Evolutionary conservation across 2,113 vertebrate species (phyloP), one percentile per base, ranked within the genome.

Genomic region (Nycticebus coucang): DNA sequence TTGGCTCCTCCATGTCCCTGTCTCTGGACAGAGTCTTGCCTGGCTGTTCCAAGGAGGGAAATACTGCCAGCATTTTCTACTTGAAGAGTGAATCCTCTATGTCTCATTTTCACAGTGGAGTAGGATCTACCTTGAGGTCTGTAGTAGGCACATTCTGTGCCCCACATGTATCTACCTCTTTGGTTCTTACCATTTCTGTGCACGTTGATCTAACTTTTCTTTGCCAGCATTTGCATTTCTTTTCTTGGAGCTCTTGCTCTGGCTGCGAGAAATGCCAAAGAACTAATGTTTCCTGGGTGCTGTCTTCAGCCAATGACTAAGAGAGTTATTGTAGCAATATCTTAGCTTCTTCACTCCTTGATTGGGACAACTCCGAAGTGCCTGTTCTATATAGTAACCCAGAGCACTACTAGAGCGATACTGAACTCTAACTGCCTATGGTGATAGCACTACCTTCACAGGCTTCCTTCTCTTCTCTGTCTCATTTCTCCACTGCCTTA

Each of bases 181-280:
- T 68, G 82, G 53, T 17, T 89, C 7, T 78, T 78, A 15, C 50
- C 74, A 71, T 87, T 71, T 93, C 21, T 91, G 10, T 68, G 64
- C 62, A 35, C 28, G 5, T 60, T 86, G 74, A 30, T 33, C 60
- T 80, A 77, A 74, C 72, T 89, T 91, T 94, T 93, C 64, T 85
- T 87, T 64, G 53, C 37, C 28, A 50, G n/a, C 50, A 93, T 64
- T 41, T 96, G 74, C n/a, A 35, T 95, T 95, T 88, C 90, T 87
- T 87, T 55, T 78, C 84, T 33, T 12, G 24, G 45, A 41, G 22
- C 22, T 89, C 68, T 35, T 9, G 45, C 26, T 82, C 14, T 71
- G 8, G 71, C 72, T 95, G 91, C 26, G 35, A 45, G 82, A 94
- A 90, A 81, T 87, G 55, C 66, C 55, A 91, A 78, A 81, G 28